These are phyloP conservation scores for Podarcis raffonei DNA, from an alignment of 2,113 vertebrate species.

Conservation along the genomic window DNA sequence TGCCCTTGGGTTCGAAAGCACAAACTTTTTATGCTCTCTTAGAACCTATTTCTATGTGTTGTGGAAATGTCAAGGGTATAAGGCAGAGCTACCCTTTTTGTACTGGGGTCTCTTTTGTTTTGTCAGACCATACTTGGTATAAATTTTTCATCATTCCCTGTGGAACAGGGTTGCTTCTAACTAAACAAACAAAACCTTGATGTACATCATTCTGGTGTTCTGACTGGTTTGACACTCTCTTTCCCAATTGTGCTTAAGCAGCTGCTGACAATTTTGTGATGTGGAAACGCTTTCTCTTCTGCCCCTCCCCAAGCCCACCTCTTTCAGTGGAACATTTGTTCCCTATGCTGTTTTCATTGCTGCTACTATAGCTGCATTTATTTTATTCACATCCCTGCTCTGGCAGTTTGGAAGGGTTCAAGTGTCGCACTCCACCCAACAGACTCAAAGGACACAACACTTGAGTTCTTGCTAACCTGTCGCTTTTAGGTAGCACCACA, in stretches of 20 bases:
- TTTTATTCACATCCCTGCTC: background rate
- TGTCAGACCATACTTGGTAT: conserved; percentile 13
- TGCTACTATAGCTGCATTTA: background rate
- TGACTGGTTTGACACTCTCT: conserved; percentile 26
- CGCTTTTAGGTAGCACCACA: background rate
- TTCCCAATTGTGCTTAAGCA: conserved; percentile 14
- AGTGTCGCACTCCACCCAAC: background rate
- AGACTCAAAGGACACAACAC: background rate
- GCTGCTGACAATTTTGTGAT: conserved; percentile 4
- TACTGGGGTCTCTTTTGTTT: background rate
- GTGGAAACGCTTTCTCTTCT: background rate
- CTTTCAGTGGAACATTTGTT: background rate
- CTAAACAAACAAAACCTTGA: conserved; percentile 19
- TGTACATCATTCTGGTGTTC: conserved; percentile 8
- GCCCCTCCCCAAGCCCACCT: background rate
- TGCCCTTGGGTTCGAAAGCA: background rate
- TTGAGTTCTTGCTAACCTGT: too few relatives aligned
- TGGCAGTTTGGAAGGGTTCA: background rate
- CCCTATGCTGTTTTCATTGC: background rate
- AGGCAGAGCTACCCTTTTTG: background rate
- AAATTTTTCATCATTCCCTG: background rate
- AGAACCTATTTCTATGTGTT: background rate
- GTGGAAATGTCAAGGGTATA: background rate
- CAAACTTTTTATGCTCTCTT: accelerated
- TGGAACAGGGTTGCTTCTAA: background rate